Conservation (phyloP, 1,140 invertebrate species). For the Heliconius hewitsoni region DNA sequence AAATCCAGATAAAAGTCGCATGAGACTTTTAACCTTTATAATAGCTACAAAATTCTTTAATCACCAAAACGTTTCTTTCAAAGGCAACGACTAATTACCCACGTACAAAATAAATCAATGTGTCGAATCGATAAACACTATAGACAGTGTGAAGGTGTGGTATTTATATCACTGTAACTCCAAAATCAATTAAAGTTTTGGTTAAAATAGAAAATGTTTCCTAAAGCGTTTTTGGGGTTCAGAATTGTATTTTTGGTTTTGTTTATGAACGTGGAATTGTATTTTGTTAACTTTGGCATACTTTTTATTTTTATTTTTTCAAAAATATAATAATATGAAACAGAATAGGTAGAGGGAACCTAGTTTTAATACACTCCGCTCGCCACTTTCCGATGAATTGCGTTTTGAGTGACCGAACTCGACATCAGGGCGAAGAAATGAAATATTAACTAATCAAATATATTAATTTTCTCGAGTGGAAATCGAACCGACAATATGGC, state of each 20-base stretch:
- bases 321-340: too few relatives aligned
- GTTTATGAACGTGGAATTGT: background rate
- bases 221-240: background rate
- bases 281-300: background rate
- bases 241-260: background rate
- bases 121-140: slow-evolving; percentile 37
- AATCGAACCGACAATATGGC: too few relatives aligned
- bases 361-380: too few relatives aligned
- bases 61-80: slow-evolving; percentile 38
- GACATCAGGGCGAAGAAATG: too few relatives aligned
- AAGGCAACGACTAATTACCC: slow-evolving; percentile 39
- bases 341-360: too few relatives aligned
- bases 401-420: too few relatives aligned
- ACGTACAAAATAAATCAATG: slow-evolving; percentile 30
- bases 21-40: slow-evolving; percentile 47
- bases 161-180: slow-evolving; percentile 17
- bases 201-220: slow-evolving; percentile 10
- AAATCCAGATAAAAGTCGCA: slow-evolving; percentile 45
- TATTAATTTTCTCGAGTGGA: too few relatives aligned
- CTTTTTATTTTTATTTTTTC: too few relatives aligned
- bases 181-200: background rate
- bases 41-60: slow-evolving; percentile 40
- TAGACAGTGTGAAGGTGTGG: slow-evolving; percentile 14
- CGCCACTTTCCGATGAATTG: too few relatives aligned
- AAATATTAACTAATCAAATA: too few relatives aligned